Evolutionary conservation across 2,797 vertebrate species (phyloP).

Genomic region (Arremon aurantiirostris): DNA sequence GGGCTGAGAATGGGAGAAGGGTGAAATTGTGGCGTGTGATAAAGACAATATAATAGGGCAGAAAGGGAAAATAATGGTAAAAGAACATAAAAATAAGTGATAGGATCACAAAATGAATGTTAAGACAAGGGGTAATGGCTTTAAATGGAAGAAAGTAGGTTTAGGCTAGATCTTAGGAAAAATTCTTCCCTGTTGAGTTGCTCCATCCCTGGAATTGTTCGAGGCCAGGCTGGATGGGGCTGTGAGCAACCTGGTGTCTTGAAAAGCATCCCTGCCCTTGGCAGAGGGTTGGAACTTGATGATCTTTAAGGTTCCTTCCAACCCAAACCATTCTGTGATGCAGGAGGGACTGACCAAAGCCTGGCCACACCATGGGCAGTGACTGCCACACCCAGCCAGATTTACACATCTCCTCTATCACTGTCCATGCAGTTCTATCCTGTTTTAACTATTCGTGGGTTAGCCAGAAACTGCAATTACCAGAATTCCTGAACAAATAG

Average conservation of each 20-base stretch:
- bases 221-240: neutral
- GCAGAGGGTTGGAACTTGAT: neutral
- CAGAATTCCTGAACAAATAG: neutral
- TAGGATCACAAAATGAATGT: neutral
- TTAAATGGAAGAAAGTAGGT: neutral
- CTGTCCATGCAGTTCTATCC: neutral
- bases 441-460: neutral
- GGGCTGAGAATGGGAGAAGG: neutral
- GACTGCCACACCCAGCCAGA: neutral
- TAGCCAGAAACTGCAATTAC: neutral
- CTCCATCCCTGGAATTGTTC: neutral
- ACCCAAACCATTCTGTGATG: neutral
- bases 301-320: neutral
- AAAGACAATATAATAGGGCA: neutral
- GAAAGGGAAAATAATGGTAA: neutral
- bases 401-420: neutral
- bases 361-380: neutral
- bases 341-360: rapidly evolving
- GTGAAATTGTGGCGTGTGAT: neutral
- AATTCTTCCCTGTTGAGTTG: neutral
- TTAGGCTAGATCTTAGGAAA: neutral
- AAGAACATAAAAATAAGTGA: neutral
- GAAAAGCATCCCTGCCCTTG: neutral
- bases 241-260: rapidly evolving
- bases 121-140: neutral